Percentiles rank a stretch among this genome's conserved stretches.
phyloP scores from a whole-genome alignment of 2,113 vertebrate genomes.

The Tychaedon coryphoeus region DNA sequence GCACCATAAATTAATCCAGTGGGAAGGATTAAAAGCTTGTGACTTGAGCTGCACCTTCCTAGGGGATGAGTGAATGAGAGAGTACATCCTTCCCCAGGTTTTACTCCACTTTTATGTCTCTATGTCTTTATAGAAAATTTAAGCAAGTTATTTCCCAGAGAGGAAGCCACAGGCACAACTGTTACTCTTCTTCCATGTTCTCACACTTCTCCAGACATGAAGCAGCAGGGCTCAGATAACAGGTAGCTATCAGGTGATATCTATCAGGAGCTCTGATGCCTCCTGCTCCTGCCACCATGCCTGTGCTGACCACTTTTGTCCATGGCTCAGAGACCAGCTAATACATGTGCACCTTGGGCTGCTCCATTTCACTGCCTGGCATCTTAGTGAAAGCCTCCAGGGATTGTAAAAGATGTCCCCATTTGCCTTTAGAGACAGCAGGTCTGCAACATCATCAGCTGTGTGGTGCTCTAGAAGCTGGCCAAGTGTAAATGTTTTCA shows the following conservation, averaged over 20 bases:
- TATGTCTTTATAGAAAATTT: background rate
- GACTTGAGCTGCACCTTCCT: background rate
- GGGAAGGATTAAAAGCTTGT: background rate
- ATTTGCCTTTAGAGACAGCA: background rate
- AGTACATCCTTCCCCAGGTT: background rate
- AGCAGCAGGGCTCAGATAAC: background rate
- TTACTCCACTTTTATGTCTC: background rate
- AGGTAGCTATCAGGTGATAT: background rate
- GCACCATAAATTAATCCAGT: background rate
- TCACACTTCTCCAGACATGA: background rate
- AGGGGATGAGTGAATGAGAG: background rate
- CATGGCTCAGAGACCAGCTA: background rate
- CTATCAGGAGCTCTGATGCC: background rate
- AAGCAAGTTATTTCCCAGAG: background rate
- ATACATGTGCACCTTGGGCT: background rate
- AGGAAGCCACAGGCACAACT: background rate
- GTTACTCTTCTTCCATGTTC: background rate
- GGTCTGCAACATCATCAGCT: background rate
- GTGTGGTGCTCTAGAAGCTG: fast-evolving
- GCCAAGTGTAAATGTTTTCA: background rate
- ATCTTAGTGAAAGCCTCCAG: background rate
- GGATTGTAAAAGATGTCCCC: background rate
- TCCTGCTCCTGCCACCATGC: background rate
- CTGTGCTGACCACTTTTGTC: background rate
- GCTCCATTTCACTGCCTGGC: background rate